Base-by-base conservation (phyloP, 2,888 invertebrate genomes). In the Drosophila conformis region DNA sequence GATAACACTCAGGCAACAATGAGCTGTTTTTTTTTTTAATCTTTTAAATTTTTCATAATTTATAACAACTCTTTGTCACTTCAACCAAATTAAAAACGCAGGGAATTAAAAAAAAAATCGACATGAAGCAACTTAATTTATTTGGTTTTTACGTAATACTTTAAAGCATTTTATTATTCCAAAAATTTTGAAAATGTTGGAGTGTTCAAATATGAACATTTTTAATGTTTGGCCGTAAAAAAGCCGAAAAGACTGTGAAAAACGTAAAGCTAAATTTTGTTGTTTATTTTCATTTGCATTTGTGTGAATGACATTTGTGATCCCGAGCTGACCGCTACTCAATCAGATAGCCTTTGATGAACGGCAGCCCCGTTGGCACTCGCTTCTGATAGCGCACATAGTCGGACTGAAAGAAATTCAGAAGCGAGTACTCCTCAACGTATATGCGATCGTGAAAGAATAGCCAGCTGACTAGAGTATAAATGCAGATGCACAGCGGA, bases 381-480 rank as follows among this genome's bases (percentile, higher is more conserved):
- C 93, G 94, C 76, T 95, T 94, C 93, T 99, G 98, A 93, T 99
- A 99, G 70, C 96, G 94, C 49, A 95, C 93, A 92, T 99, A 99
- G 63, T 97, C 95, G 73, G 95, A 95, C 0, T 98, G 98, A 93
- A 99, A 99, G 94, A 99, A 99, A 80, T 96, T 95, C 10, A 99
- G 93, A 64, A 99, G 94, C 6, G 96, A 97, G 62, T 96, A 94
- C 94, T 99, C 99, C 93, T 99, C 99, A 15, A 97, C 95, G 69
- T 94, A 95, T 46, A 99, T 96, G 62, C 99, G 94, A 82, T 96
- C 96, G 40, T 96, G 95, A 94, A 99, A 99, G 94, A 99, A 99
- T 63, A 94, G 94, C 98, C 99, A 99, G 27, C 98, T 97, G 0
- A 96, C 97, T 6, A 96, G 73, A 0, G 96, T 94, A 93, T 99